phyloP scores from a whole-genome alignment of 30 jellyfish, hydroid and myxozoan species.

The Morbakka virulenta region DNA sequence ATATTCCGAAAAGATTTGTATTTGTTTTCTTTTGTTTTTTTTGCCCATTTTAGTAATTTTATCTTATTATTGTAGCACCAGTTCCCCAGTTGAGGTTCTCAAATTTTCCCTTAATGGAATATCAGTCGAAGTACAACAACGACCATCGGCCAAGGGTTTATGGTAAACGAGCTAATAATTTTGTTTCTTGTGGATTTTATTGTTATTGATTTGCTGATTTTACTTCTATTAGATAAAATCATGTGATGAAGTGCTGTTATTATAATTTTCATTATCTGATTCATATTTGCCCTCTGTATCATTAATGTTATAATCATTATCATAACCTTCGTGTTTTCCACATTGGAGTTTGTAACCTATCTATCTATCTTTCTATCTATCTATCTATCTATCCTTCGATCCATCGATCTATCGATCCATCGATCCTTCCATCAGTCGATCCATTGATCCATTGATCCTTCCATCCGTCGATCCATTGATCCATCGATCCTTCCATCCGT shows the following conservation, averaged over 20 bases:
- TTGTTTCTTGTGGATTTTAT: neutral
- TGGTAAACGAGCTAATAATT: constrained; percentile 11
- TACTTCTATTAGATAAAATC: neutral
- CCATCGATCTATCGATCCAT: too few relatives aligned
- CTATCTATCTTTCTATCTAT: too few relatives aligned
- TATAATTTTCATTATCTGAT: too few relatives aligned
- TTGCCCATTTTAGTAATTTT: neutral
- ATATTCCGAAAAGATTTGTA: neutral
- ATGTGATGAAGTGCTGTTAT: too few relatives aligned
- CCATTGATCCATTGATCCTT: too few relatives aligned
- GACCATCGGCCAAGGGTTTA: constrained; percentile 92
- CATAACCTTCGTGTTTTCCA: neutral
- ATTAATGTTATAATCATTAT: too few relatives aligned
- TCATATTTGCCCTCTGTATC: too few relatives aligned
- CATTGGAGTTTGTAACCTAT: too few relatives aligned
- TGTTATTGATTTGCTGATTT: neutral
- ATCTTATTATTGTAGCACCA: neutral
- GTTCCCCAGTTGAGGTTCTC: constrained; percentile 19
- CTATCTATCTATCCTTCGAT: too few relatives aligned
- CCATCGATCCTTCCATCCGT: too few relatives aligned
- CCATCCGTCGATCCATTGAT: too few relatives aligned
- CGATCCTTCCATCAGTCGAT: too few relatives aligned
- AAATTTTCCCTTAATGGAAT: constrained; percentile 58
- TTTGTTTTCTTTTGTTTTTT: neutral
- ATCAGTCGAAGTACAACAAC: constrained; percentile 60